Percentiles rank a stretch among this genome's conserved stretches.
Evolutionary conservation across 2,797 vertebrate genomes (phyloP).

Genomic region (Aldrovandia affinis): DNA sequence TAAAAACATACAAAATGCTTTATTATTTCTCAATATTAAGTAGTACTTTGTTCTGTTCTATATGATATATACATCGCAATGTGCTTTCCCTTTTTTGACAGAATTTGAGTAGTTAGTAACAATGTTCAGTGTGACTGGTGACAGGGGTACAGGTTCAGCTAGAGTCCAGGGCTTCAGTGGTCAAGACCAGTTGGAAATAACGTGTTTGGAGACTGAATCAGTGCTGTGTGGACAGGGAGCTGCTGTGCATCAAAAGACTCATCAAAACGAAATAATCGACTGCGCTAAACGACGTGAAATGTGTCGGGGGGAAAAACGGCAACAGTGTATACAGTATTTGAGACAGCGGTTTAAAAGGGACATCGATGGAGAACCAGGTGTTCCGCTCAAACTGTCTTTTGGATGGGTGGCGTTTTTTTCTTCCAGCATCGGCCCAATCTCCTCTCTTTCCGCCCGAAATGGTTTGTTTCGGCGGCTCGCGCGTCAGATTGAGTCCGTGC

Average conservation of each 20-base stretch:
- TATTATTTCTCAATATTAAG: constrained; percentile 77
- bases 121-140: constrained; percentile 27
- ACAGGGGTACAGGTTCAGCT: neutral
- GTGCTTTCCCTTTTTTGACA: constrained; percentile 50
- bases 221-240: neutral
- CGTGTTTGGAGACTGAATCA: neutral
- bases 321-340: constrained; percentile 2
- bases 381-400: neutral
- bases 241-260: no score
- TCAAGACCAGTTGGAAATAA: neutral
- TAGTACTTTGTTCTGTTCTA: constrained; percentile 76
- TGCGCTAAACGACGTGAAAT: neutral
- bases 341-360: neutral
- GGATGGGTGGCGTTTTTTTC: neutral
- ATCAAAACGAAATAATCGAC: neutral
- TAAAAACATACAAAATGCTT: constrained; percentile 78
- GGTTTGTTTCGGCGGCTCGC: neutral
- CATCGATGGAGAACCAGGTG: neutral
- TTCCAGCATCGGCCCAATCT: neutral
- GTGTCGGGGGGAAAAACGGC: neutral
- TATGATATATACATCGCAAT: constrained; percentile 75
- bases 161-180: neutral
- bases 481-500: neutral
- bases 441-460: neutral
- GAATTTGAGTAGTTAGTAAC: constrained; percentile 33